Evolutionary conservation across 2,113 vertebrate species (phyloP).

Genomic region (Ciconia stormi): DNA sequence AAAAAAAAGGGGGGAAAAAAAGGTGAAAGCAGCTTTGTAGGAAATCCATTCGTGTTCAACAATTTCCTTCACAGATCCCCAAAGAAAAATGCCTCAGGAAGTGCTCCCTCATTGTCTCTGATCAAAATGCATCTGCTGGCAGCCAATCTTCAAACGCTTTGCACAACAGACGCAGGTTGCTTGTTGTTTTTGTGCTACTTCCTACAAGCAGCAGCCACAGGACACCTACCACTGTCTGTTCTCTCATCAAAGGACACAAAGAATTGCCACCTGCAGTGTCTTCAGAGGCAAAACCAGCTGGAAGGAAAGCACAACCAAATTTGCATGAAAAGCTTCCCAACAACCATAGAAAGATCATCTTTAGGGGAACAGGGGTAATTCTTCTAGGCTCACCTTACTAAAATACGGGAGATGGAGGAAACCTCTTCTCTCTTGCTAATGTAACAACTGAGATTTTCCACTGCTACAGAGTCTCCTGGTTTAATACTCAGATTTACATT

Average conservation of each 20-base stretch:
- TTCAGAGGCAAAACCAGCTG: not conserved
- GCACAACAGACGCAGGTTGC: not conserved
- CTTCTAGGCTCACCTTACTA: not conserved
- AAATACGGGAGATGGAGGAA: not conserved
- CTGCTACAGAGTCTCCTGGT: not conserved
- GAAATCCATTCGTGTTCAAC: not conserved
- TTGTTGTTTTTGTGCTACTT: not conserved
- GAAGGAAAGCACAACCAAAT: not conserved
- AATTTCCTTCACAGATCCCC: not conserved
- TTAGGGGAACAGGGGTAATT: not conserved
- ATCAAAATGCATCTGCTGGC: constrained; percentile 29
- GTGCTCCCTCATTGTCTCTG: not conserved
- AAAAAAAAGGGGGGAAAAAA: not conserved
- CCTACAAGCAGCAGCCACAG: not conserved
- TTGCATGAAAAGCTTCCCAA: not conserved
- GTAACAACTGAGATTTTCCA: not conserved
- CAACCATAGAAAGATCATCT: not conserved
- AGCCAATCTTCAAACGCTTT: not conserved
- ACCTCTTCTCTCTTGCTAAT: not conserved
- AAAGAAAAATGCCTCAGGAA: constrained; percentile 2
- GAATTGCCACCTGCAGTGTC: rapidly evolving
- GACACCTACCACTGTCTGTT: not conserved
- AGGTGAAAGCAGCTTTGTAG: not conserved
- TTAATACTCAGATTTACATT: not conserved
- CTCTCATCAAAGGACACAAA: not conserved